Evolutionary conservation across 2,888 invertebrate genomes (phyloP).

Genomic region (Patella caerulea): DNA sequence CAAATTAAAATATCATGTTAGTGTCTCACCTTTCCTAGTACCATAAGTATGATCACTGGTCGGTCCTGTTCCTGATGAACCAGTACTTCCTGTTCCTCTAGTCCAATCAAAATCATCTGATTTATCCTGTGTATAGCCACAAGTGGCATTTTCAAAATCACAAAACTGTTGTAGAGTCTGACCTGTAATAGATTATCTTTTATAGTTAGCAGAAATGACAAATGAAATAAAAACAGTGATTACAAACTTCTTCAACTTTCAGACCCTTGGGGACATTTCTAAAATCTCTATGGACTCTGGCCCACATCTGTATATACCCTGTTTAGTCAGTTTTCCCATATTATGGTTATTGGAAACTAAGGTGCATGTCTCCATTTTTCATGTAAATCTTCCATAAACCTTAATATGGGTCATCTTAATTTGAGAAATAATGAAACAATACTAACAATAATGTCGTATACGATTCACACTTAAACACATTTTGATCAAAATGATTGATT

Average conservation of each 20-base stretch:
- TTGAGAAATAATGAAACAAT: too few relatives aligned
- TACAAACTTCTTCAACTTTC: neutral
- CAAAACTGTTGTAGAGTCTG: conserved; percentile 34
- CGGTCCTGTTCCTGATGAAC: conserved; percentile 51
- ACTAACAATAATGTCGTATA: too few relatives aligned
- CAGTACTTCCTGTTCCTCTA: conserved; percentile 43
- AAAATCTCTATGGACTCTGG: too few relatives aligned
- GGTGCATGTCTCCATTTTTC: too few relatives aligned
- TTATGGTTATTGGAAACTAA: too few relatives aligned
- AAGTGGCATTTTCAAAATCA: conserved; percentile 55
- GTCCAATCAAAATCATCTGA: conserved; percentile 58
- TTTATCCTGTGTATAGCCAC: conserved; percentile 54
- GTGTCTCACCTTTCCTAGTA: conserved; percentile 47
- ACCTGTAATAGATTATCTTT: conserved; percentile 5
- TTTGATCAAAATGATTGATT: too few relatives aligned
- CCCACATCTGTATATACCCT: too few relatives aligned
- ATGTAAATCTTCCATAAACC: too few relatives aligned
- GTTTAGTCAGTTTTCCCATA: too few relatives aligned
- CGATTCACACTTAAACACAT: too few relatives aligned
- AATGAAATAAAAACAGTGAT: neutral
- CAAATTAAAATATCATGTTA: neutral
- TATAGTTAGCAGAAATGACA: neutral
- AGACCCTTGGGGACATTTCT: too few relatives aligned
- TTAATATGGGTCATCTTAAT: too few relatives aligned
- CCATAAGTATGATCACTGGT: conserved; percentile 56